These are phyloP conservation scores for Galeruca laticollis DNA, from an alignment of 2,888 invertebrate species.

Conservation along the genomic window DNA sequence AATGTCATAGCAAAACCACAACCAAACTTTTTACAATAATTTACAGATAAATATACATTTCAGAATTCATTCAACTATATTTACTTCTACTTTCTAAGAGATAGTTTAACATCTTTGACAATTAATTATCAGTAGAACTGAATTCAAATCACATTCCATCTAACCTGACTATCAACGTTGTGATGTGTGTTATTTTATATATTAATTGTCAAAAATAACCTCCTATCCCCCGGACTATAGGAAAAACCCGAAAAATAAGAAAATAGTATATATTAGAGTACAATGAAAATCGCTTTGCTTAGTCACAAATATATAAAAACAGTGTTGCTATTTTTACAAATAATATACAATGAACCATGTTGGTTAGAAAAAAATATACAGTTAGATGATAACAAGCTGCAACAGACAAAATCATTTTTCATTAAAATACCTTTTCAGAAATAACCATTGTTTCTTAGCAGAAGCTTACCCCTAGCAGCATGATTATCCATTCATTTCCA, in stretches of 20 bases:
- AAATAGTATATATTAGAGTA: slow-evolving; percentile 26
- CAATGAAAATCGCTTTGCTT: slow-evolving; percentile 21
- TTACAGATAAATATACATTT: slow-evolving; percentile 35
- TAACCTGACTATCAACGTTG: no score
- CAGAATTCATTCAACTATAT: slow-evolving; percentile 1
- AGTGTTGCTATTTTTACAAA: slow-evolving; percentile 63
- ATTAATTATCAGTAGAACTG: neutral
- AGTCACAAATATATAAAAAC: slow-evolving; percentile 29
- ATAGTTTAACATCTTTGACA: neutral
- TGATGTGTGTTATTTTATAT: no score
- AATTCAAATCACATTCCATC: no score
- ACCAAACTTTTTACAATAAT: slow-evolving; percentile 39
- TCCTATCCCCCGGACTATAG: neutral
- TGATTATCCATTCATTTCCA: slow-evolving; percentile 49
- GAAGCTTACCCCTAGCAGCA: slow-evolving; percentile 42
- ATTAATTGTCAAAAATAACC: neutral
- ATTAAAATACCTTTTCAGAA: slow-evolving; percentile 8
- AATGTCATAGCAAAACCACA: slow-evolving; percentile 50
- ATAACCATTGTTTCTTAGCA: neutral
- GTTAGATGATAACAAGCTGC: slow-evolving; percentile 60
- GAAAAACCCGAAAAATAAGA: slow-evolving; percentile 8
- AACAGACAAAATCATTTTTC: slow-evolving; percentile 52
- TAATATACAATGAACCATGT: slow-evolving; percentile 51
- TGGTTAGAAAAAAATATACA: slow-evolving; percentile 61
- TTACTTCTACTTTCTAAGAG: neutral